A percentile compares a stretch with the other conserved stretches of the same genome.
Conservation (phyloP, 1,140 invertebrate genomes). For the Drosophila orosa region DNA sequence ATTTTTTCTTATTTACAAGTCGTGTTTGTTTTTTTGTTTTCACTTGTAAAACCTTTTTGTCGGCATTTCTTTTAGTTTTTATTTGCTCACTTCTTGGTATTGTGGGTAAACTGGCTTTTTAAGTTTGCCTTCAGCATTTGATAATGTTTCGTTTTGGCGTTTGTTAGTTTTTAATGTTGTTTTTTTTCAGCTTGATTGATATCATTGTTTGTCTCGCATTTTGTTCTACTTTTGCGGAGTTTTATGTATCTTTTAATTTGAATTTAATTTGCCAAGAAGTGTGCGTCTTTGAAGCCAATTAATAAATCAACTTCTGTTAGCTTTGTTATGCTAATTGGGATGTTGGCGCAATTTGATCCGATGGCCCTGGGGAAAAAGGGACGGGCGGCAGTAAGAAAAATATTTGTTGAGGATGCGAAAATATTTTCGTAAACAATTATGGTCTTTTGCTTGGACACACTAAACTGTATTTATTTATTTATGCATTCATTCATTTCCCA, state of each 20-base stretch:
- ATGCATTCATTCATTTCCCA: constrained; percentile 38
- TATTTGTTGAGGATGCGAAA: constrained; percentile 30
- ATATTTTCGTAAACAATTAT: constrained; percentile 46
- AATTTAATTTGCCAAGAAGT: constrained; percentile 36
- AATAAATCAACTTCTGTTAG: constrained; percentile 49
- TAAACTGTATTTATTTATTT: constrained; percentile 41
- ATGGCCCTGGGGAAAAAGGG: constrained; percentile 11
- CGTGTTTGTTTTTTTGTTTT: constrained; percentile 15
- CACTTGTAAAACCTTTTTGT: constrained; percentile 39
- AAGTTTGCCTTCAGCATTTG: constrained; percentile 19
- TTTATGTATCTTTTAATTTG: constrained; percentile 36
- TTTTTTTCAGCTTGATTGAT: constrained; percentile 30
- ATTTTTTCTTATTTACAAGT: constrained; percentile 23
- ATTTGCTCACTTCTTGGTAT: constrained; percentile 8
- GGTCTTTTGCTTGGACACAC: constrained; percentile 15
- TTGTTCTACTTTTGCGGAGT: constrained; percentile 29
- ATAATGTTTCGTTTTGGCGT: constrained; percentile 10
- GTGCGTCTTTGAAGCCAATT: constrained; percentile 40
- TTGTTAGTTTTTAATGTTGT: constrained; percentile 6
- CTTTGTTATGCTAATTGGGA: constrained; percentile 70
- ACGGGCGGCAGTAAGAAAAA: constrained; percentile 5
- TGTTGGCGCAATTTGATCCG: constrained; percentile 29
- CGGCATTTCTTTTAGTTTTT: constrained; percentile 57
- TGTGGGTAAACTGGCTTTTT: constrained; percentile 48
- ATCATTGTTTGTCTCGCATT: constrained; percentile 24